Evolutionary conservation across 2,888 invertebrate species (phyloP), one percentile per base, ranked within the genome.

Genomic region (Meta bourneti): DNA sequence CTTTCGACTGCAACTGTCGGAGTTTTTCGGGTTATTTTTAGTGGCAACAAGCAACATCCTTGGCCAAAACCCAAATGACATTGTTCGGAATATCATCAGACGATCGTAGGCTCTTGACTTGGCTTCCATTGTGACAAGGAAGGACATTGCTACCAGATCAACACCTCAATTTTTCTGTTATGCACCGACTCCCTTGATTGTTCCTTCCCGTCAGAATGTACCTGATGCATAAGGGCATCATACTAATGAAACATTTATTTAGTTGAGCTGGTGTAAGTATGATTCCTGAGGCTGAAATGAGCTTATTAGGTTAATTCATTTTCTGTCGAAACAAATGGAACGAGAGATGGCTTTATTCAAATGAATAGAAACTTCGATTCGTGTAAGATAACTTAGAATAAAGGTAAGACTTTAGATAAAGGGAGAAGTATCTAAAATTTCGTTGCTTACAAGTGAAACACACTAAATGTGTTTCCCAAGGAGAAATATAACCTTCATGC

Each of bases 1-100:
- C 70, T 77, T 83, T 83, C 78, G 77, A 78, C 69, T 82, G 91
- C 91, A 72, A 90, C 79, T 49, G 81, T 75, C 74, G 70, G n/a
- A 48, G 85, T 75, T 82, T 80, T 90, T 82, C 77, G 69, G 61
- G 87, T 88, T 91, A 91, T 91, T 91, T 91, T 91, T 91, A 91
- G 91, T 88, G 87, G 87, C 91, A 87, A 91, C 90, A 86, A 86
- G 90, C 80, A 86, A 87, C 91, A 83, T 91, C 87, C 91, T 91
- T 91, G 91, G 91, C 87, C 54, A 9, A n/a, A 4, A 16, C 7
- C 87, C 91, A 91, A 87, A 82, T 61, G 91, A 91, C 91, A 91
- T 91, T 87, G 91, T 87, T 91, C 48, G 77, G 87, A 71, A 74
- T 52, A 49, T 48, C 72, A 82, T 48, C 72, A 82, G 75, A 89